Evolutionary conservation across 1,140 invertebrate genomes (phyloP), one percentile per base, ranked within the genome.

Genomic region (Zophobas morio): DNA sequence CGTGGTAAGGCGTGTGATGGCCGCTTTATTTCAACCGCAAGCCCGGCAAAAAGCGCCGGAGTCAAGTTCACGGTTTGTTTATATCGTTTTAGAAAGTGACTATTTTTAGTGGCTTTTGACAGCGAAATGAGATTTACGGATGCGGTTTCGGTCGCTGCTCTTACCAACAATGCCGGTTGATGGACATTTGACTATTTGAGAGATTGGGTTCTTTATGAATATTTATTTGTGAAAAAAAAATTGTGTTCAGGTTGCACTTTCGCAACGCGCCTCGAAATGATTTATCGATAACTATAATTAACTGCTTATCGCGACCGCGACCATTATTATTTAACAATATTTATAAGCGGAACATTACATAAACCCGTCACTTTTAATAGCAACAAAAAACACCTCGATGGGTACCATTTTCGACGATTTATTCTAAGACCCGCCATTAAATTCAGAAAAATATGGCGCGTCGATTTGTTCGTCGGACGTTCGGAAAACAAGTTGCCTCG

Each of bases 81-180:
- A 70, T 70, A 35, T 70, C 40, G 40, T 51, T 51, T 51, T 70
- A 70, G 63, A 70, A 70, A 70, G 63, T 70, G 63, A 70, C 63
- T 70, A 70, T n/a, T 70, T 70, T 70, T 70, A 70, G 40, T 70
- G 63, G 63, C 63, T 70, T 70, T 70, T 70, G 35, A 70, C n/a
- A 8, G 35, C 63, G 37, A 70, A 70, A 70, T 70, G 63, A 70
- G 63, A 70, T 70, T 70, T 70, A 70, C 63, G 63, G 63, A 39
- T 70, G 36, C 63, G 40, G 40, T 70, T 70, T 70, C 63, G 8
- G 42, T n/a, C 63, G 63, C 35, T 36, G 42, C 42, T 46, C 42
- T 46, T 46, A 8, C 4, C 49, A 51, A 51, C 49, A 20, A 51
- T 20, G 49, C n/a, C 49, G 2, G 6, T n/a, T 51, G 49, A 51